A percentile compares a stretch with the other conserved stretches of the same genome.
These are phyloP conservation scores for Lamellibrachia satsuma DNA, from an alignment of 2,888 invertebrate species.

Conservation along the genomic window DNA sequence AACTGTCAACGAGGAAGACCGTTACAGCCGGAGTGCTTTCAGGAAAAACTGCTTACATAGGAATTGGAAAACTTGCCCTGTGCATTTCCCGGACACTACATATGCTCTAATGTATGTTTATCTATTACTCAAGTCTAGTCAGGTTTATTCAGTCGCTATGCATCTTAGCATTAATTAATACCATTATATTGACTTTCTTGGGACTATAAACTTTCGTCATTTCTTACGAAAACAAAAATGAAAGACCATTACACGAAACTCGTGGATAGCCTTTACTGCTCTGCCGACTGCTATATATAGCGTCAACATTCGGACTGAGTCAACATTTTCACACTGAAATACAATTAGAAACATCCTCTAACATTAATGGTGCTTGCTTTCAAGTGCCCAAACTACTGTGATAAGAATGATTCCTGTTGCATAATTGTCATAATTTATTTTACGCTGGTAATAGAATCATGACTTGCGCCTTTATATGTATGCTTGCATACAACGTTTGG, in stretches of 20 bases:
- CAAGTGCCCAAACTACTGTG: not conserved
- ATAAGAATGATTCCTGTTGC: not conserved
- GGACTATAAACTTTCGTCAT: not conserved
- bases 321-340: not conserved
- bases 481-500: not conserved
- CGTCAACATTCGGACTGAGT: not conserved
- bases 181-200: not conserved
- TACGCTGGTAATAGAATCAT: not conserved
- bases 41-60: not conserved
- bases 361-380: not conserved
- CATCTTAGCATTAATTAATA: not conserved
- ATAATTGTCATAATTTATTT: not conserved
- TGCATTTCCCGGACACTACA: not conserved
- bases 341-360: not conserved
- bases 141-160: not conserved
- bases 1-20: not conserved
- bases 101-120: not conserved
- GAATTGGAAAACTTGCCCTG: not conserved
- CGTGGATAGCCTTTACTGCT: not conserved
- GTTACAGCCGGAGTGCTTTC: not conserved
- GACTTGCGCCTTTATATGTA: not conserved
- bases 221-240: not conserved
- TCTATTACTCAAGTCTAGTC: not conserved
- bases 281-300: not conserved
- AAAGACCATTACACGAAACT: not conserved